Evolutionary conservation across 2,113 vertebrate species (phyloP), one percentile per base, ranked within the genome.

Genomic region (Leptocoma aspasia): DNA sequence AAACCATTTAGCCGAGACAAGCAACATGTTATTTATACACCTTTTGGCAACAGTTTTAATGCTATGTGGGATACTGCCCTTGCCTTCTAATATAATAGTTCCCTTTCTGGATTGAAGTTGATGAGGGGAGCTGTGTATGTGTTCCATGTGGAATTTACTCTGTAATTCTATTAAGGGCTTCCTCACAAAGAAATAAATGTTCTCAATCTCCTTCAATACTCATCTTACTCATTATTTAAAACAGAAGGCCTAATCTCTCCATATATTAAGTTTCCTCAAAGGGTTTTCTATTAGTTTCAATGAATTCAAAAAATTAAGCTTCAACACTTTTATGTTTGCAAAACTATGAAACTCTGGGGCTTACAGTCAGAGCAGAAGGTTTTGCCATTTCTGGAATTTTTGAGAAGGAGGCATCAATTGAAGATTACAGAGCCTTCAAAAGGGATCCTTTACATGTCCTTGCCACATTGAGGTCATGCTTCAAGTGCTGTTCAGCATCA

Each of bases 131-230:
- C 54, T 75, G 30, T 79, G 70, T 35, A 61, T 41, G 41, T 21
- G 8, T 61, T 92, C 94, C 70, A 70, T 5, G 47, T 69, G 76
- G 82, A 96, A 96, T 95, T 97, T 75, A 82, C 64, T 85, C 63
- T 71, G 61, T 97, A 95, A 96, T 95, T 97, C 91, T 95, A 89
- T 95, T 97, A 97, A 94, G 54, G 78, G 42, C 59, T 95, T 94
- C 76, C 86, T 79, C 52, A 49, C 60, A 83, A 42, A 88, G 79
- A 90, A 97, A 96, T 95, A 76, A 97, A 97, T 95, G 91, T 81
- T 84, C 93, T 89, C 89, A 93, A 95, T 95, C 86, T 96, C 82
- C 87, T 95, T 92, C 86, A 94, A 54, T 84, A 89, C 47, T 72
- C 22, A 14, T 61, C 35, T 61, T 86, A 61, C 86, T 95, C 65